Percentiles rank a stretch among this genome's conserved stretches.
Evolutionary conservation across 2,888 invertebrate species (phyloP).

Genomic region (Drosophila kuntzei): DNA sequence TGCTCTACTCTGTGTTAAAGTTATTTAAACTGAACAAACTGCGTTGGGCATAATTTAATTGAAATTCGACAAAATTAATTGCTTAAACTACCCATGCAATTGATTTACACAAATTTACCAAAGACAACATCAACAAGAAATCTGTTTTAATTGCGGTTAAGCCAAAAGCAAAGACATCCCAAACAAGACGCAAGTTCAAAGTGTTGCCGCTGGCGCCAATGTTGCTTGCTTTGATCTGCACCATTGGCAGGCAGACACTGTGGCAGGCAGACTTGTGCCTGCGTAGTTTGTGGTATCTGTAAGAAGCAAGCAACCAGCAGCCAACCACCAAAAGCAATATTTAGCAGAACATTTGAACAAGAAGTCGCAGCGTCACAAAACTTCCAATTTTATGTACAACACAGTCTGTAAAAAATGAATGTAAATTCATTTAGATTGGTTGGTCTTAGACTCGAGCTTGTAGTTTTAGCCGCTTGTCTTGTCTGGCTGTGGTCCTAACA

Average conservation of each 20-base stretch:
- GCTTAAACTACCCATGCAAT: constrained; percentile 72
- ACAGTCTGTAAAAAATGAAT: constrained; percentile 51
- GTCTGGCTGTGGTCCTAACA: constrained; percentile 24
- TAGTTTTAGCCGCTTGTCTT: constrained; percentile 24
- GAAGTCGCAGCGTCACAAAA: neutral
- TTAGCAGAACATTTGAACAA: constrained; percentile 55
- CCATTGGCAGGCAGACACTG: constrained; percentile 34
- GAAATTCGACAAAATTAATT: constrained; percentile 71
- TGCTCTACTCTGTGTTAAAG: neutral
- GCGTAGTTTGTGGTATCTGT: constrained; percentile 15
- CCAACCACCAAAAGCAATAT: constrained; percentile 44
- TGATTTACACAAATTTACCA: constrained; percentile 77
- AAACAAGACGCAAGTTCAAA: constrained; percentile 72
- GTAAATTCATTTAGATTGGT: constrained; percentile 34
- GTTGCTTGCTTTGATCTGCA: constrained; percentile 70
- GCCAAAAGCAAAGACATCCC: constrained; percentile 59
- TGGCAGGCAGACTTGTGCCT: constrained; percentile 15
- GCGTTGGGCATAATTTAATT: constrained; percentile 53
- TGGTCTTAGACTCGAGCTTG: constrained; percentile 18
- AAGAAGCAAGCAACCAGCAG: constrained; percentile 1
- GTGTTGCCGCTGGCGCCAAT: constrained; percentile 63
- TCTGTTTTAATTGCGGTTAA: constrained; percentile 75
- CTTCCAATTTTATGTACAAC: constrained; percentile 30
- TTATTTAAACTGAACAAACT: constrained; percentile 13
- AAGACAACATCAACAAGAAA: constrained; percentile 75